Percentiles rank a stretch among this genome's conserved stretches.
Evolutionary conservation across 2,113 vertebrate genomes (phyloP).

Genomic region (Oreotragus oreotragus): DNA sequence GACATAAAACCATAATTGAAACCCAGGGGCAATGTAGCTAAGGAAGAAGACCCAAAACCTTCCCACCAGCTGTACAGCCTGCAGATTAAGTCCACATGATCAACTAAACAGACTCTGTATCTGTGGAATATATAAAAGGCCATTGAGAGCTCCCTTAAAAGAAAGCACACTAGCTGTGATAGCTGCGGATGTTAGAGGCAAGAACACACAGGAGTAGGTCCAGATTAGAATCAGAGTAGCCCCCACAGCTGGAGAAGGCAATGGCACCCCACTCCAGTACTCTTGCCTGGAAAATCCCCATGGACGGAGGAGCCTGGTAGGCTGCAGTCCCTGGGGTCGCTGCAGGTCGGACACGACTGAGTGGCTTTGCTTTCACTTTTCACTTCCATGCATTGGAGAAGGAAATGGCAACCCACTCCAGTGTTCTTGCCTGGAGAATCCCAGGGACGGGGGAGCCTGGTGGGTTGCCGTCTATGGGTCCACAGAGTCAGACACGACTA

Average conservation of each 20-base stretch:
- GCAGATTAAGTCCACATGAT: background rate
- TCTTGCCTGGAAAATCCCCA: background rate
- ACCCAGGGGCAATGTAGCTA: background rate
- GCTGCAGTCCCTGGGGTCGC: background rate
- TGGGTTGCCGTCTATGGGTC: no score
- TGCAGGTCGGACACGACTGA: fast-evolving
- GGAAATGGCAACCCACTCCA: no score
- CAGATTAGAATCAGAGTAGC: background rate
- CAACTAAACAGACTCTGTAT: background rate
- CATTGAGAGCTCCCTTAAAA: background rate
- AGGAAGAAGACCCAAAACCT: background rate
- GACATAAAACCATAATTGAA: background rate
- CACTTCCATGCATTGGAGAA: no score
- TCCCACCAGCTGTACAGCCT: background rate
- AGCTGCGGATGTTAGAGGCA: background rate
- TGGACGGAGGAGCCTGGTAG: background rate
- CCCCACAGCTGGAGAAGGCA: background rate
- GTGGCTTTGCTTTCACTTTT: no score
- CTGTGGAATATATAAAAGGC: background rate
- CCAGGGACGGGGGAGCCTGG: no score
- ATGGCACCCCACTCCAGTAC: background rate
- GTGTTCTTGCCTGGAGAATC: no score
- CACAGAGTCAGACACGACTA: background rate
- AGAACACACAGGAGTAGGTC: background rate
- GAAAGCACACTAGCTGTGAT: background rate